Base-by-base conservation (phyloP, 1,140 invertebrate species). In the Xylocopa sonorina region DNA sequence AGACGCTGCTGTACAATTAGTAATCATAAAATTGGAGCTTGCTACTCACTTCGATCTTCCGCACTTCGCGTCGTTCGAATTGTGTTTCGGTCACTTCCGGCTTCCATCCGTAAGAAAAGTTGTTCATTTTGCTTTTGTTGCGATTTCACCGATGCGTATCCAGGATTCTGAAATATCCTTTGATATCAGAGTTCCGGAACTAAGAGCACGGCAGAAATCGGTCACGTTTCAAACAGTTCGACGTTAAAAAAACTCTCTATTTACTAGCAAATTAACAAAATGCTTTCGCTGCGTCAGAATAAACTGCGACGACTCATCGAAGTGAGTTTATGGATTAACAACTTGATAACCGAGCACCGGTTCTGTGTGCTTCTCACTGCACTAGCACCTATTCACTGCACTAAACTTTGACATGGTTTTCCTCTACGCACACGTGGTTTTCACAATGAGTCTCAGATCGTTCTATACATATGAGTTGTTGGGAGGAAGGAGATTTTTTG, bases 11-110 rank as follows among this genome's bases (percentile, higher is more conserved):
- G 0, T 32, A 27, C 3, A 7, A 32, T 64, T 43, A 32, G 43
- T 9, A 27, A 6, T 7, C 24, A 29, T 41, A 55, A 27, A 27
- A 60, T 50, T 29, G 14, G 16, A 32, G 5, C 3, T 21, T 41
- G 6, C 55, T 87, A 91, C 90, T 89, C 84, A 91, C 90, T 81
- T 91, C 86, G 3, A 82, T 62, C 46, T 85, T 88, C 51, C 80
- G 78, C 0, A 81, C 34, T 32, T 79, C 66, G 53, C 88, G 85
- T 16, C 75, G 80, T 16, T 89, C 60, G 41, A 91, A 83, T 27
- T 80, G 83, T 7, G 89, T 90, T 51, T 91, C 89, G 14, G 18
- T n/a, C 18, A 90, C 71, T 27, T 88, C 88, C 34, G 72, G 80
- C 50, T 80, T 89, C 88, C 90, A 90, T 48, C 89, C 89, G 34